Conservation (phyloP, 2,888 invertebrate species). For the Chrysopilus asiliformis region DNA sequence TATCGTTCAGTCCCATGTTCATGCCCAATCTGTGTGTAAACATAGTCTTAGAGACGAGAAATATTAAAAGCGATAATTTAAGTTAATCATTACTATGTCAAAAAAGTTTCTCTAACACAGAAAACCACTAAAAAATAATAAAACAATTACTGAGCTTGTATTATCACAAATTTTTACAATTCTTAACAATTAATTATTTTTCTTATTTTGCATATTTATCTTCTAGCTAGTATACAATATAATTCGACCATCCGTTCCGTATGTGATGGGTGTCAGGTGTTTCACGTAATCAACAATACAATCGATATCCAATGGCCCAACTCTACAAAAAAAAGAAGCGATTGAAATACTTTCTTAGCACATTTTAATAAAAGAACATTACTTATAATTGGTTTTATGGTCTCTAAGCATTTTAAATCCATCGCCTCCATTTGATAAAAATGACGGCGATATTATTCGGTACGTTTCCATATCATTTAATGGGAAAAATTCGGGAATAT, state of each 20-base stretch:
- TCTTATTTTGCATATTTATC: no score
- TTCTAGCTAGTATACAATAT: no score
- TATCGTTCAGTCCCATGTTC: no score
- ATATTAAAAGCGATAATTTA: no score
- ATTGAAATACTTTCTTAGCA: conserved; percentile 1
- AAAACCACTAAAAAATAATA: no score
- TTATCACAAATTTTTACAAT: no score
- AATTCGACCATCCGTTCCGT: conserved; percentile 22
- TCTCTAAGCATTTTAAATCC: conserved; percentile 42
- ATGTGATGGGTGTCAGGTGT: conserved; percentile 18
- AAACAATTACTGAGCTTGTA: no score
- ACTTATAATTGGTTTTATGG: conserved; percentile 27
- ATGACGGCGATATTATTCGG: conserved; percentile 46
- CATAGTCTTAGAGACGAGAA: no score
- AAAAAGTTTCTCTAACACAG: no score
- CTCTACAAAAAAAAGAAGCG: conserved; percentile 13
- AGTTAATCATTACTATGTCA: no score
- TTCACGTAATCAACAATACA: conserved; percentile 22
- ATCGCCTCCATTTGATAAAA: conserved; percentile 55
- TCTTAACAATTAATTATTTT: no score
- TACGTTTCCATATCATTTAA: conserved; percentile 45
- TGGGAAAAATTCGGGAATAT: conserved; percentile 46
- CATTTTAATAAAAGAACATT: conserved; percentile 10
- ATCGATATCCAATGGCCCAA: conserved; percentile 25
- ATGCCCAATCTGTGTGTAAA: no score